Evolutionary conservation across 2,888 invertebrate species (phyloP).

Genomic region (Onchidella celtica): DNA sequence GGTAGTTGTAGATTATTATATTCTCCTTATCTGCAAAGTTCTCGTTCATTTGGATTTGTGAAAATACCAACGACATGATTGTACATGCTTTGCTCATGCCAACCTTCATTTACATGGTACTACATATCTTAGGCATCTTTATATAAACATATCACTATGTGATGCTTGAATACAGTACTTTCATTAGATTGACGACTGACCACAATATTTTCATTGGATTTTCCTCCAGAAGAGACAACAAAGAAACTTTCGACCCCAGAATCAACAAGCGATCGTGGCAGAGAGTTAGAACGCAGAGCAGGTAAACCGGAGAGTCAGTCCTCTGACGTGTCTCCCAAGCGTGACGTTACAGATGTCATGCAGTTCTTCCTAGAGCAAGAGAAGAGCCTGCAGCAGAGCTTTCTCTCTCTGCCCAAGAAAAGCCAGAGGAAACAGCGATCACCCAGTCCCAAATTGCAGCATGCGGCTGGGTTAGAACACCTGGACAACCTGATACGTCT

Average conservation of each 20-base stretch:
- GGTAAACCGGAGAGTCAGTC: conserved; percentile 55
- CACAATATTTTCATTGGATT: too few relatives aligned
- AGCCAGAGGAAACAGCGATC: conserved; percentile 46
- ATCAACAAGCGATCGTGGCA: conserved; percentile 35
- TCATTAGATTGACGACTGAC: too few relatives aligned
- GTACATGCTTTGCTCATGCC: too few relatives aligned
- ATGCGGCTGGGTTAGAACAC: conserved; percentile 85
- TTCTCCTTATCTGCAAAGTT: too few relatives aligned
- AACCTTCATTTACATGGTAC: too few relatives aligned
- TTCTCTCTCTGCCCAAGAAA: conserved; percentile 47
- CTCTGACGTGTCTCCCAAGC: conserved; percentile 54
- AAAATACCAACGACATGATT: too few relatives aligned
- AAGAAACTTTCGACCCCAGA: conserved; percentile 34
- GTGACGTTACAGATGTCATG: conserved; percentile 67
- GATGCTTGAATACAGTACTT: too few relatives aligned
- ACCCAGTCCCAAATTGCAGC: conserved; percentile 63
- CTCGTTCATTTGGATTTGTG: too few relatives aligned
- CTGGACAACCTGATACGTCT: conserved; percentile 89
- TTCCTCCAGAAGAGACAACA: conserved; percentile 11
- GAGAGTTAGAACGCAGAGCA: conserved; percentile 13
- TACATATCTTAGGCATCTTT: too few relatives aligned
- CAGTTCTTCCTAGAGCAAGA: conserved; percentile 69
- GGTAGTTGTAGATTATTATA: too few relatives aligned
- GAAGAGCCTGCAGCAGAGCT: conserved; percentile 56
- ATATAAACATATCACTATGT: too few relatives aligned